Conservation (phyloP, 2,113 vertebrate species). For the Peucedramus taeniatus region DNA sequence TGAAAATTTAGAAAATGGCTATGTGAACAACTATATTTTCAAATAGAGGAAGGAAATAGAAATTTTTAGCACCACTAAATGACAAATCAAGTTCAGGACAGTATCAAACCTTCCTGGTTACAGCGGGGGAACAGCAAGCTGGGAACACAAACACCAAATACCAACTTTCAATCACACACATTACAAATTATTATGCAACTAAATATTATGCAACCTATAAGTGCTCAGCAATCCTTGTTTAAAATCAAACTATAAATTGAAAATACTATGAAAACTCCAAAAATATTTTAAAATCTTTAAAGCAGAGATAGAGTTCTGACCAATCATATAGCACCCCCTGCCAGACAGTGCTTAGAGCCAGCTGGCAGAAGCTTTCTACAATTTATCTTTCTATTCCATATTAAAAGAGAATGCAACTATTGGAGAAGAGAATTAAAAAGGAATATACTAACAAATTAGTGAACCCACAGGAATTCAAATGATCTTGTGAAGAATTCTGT, state of each 20-base stretch:
- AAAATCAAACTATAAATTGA: background rate
- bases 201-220: background rate
- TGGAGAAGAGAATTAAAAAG: background rate
- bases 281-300: background rate
- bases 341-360: conserved; percentile 20
- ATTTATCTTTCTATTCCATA: background rate
- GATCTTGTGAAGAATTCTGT: background rate
- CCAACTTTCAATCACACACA: background rate
- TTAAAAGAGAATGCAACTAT: background rate
- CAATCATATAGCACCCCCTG: conserved; percentile 60
- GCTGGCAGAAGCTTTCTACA: background rate
- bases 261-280: background rate
- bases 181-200: background rate
- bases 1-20: background rate
- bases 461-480: conserved; percentile 29
- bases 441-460: conserved; percentile 1
- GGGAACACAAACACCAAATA: background rate
- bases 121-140: background rate
- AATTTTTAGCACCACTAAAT: background rate
- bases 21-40: background rate
- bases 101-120: background rate
- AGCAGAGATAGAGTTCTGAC: background rate
- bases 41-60: background rate
- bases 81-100: background rate
- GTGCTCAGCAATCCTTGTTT: background rate